A percentile compares a stretch with the other conserved stretches of the same genome.
Evolutionary conservation across 2,113 vertebrate genomes (phyloP).

Genomic region (Spea bombifrons): DNA sequence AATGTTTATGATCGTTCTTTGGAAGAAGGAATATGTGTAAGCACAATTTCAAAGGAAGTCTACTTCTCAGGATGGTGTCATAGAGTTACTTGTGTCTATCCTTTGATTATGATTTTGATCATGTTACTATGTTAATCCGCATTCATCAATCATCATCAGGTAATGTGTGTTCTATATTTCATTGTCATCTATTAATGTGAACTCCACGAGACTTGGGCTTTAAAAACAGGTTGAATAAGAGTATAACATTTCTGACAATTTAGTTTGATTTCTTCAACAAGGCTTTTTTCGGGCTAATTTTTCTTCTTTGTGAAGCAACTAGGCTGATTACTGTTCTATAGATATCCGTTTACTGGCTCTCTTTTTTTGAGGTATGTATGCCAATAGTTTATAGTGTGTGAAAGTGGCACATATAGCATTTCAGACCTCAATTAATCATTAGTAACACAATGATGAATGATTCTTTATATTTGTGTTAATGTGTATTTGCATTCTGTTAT

Average conservation of each 20-base stretch:
- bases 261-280: background rate
- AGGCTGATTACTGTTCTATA: background rate
- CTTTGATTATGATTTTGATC: background rate
- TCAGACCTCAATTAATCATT: constrained; percentile 14
- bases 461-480: constrained; percentile 27
- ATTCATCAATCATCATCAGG: background rate
- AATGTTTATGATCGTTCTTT: constrained; percentile 54
- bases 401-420: background rate
- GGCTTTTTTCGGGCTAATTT: background rate
- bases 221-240: background rate
- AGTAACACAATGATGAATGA: constrained; percentile 1
- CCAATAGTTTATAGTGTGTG: background rate
- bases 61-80: background rate
- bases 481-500: constrained; percentile 15
- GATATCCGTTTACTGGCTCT: background rate
- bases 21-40: constrained; percentile 38
- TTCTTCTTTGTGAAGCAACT: background rate
- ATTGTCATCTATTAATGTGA: background rate
- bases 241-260: constrained; percentile 8
- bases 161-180: background rate
- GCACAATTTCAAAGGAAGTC: constrained; percentile 3
- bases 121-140: constrained; percentile 1
- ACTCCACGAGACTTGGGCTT: background rate
- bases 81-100: background rate
- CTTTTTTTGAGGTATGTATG: background rate